Evolutionary conservation across 2,888 invertebrate genomes (phyloP), one percentile per base, ranked within the genome.

Genomic region (Platycheirus albimanus): DNA sequence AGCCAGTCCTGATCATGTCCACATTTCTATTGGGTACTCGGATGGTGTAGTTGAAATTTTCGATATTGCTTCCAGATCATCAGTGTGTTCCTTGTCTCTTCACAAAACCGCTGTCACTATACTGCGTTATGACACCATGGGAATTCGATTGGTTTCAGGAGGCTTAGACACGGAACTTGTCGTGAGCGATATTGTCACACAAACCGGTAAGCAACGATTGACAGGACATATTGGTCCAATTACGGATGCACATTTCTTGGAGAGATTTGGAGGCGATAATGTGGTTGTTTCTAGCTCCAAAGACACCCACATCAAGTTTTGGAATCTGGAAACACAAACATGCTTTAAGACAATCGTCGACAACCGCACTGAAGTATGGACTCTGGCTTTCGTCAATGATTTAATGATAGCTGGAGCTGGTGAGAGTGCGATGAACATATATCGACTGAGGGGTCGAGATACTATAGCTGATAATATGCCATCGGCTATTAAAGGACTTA

Each of bases 301-400:
- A 90, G 99, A 99, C 89, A 96, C 96, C 7, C 96, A 96, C 89
- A 94, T 99, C 0, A 99, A 99, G 90, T 97, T 99, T 90, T 99
- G 99, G 99, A 97, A 99, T 90, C 92, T 99, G 85, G 95, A 96
- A 86, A 97, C 97, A 5, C 96, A 98, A 87, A 96, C 97, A 88
- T 99, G 99, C 90, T 99, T 99, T 88, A 97, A 96, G 90, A 99
- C 99, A 2, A 92, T 99, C 58, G 95, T 97, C 43, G 98, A 97
- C 74, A 96, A 97, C 91, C 93, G 94, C 87, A 94, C 95, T 85
- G 98, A 98, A 92, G 94, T 99, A 19, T 98, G 98, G 96, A 94
- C 95, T 47, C 93, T 98, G 88, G 93, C 94, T 33, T 91, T 98
- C 51, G 90, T 96, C 28, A 95, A 95, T 88, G 93, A 96, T 87